Conservation (phyloP, 2,113 vertebrate species). For the Atlantisia rogersi region DNA sequence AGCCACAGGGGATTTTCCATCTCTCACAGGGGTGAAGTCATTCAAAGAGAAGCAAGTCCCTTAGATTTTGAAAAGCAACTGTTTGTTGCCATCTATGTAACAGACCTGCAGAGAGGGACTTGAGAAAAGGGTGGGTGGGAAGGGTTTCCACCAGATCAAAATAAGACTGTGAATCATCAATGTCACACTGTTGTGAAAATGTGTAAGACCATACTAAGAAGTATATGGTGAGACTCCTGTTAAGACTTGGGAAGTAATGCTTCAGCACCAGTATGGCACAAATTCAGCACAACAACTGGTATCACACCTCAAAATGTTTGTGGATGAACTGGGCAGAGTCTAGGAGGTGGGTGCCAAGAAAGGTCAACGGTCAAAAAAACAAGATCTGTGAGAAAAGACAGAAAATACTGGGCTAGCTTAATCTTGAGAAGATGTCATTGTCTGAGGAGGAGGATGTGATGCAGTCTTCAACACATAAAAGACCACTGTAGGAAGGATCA, state of each 20-base stretch:
- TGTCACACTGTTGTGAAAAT: slow-evolving; percentile 1
- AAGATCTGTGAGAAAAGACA: neutral
- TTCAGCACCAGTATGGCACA: neutral
- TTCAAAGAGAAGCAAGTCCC: neutral
- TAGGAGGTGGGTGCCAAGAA: neutral
- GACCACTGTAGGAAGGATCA: neutral
- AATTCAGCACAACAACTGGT: neutral
- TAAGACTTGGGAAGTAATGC: neutral
- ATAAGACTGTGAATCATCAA: slow-evolving; percentile 1
- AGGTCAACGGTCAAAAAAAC: neutral
- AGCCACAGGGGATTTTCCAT: neutral
- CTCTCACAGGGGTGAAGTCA: neutral
- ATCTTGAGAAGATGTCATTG: neutral
- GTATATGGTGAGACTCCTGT: neutral
- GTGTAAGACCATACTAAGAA: slow-evolving; percentile 6
- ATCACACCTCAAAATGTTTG: neutral
- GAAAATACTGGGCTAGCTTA: neutral
- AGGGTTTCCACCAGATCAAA: slow-evolving; percentile 22
- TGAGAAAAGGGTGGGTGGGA: slow-evolving; percentile 17
- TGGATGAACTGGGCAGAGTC: neutral
- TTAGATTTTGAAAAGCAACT: neutral
- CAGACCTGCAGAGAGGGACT: neutral
- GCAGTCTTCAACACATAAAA: neutral
- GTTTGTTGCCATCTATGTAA: neutral
- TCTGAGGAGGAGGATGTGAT: neutral